phyloP scores from a whole-genome alignment of 2,888 invertebrate genomes.

The Omphaloscelis lunosa region DNA sequence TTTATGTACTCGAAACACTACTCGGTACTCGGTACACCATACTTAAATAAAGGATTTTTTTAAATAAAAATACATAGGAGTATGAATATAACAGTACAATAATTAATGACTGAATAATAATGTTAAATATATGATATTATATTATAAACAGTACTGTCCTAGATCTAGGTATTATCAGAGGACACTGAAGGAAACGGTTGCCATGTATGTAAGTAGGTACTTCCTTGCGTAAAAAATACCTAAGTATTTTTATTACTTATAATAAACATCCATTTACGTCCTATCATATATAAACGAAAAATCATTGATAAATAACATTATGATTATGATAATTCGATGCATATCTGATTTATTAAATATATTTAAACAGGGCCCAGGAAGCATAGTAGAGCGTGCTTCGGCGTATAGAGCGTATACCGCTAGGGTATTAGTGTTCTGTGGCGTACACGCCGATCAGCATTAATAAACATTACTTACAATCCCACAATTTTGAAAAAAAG shows the following conservation, averaged over 20 bases:
- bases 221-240: slow-evolving; percentile 28
- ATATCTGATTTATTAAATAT: slow-evolving; percentile 25
- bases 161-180: slow-evolving; percentile 16
- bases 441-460: no score
- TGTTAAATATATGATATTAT: neutral
- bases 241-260: slow-evolving; percentile 3
- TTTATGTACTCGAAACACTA: neutral
- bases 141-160: slow-evolving; percentile 3
- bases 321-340: slow-evolving; percentile 53
- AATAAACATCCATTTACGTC: slow-evolving; percentile 20
- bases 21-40: no score
- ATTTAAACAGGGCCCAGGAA: no score
- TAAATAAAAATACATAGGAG: neutral
- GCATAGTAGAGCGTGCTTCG: no score
- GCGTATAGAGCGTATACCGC: no score
- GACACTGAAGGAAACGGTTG: slow-evolving; percentile 23
- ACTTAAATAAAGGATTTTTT: slow-evolving; percentile 14
- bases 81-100: neutral
- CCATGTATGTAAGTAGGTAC: slow-evolving; percentile 6
- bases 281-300: slow-evolving; percentile 16
- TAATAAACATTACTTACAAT: no score
- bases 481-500: no score
- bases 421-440: no score
- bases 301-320: slow-evolving; percentile 16
- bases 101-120: slow-evolving; percentile 7